Percentiles rank a stretch among this genome's conserved stretches.
These are phyloP conservation scores for Andrena dorsata DNA, from an alignment of 2,888 invertebrate genomes.

Conservation along the genomic window DNA sequence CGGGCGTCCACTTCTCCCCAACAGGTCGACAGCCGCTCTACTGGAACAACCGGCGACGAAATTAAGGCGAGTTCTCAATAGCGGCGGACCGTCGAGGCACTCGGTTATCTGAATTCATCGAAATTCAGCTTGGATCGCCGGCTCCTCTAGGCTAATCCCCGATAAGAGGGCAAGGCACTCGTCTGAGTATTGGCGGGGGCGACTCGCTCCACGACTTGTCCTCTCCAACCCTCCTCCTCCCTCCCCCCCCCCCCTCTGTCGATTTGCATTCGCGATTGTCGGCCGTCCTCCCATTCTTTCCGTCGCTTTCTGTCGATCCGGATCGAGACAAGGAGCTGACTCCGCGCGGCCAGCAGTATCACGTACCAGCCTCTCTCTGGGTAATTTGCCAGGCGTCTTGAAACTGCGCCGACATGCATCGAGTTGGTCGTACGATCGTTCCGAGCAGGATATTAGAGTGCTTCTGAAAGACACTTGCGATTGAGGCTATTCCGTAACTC, in stretches of 20 bases:
- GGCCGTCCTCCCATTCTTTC: constrained; percentile 25
- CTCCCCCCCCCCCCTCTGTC: neutral
- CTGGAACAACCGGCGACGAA: constrained; percentile 67
- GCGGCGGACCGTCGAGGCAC: constrained; percentile 49
- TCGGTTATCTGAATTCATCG: constrained; percentile 75
- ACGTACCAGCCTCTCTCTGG: constrained; percentile 29
- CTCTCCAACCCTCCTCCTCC: too few species aligned
- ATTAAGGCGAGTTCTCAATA: constrained; percentile 75
- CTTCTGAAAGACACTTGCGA: neutral
- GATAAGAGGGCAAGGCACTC: constrained; percentile 58
- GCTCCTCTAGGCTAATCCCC: constrained; percentile 64
- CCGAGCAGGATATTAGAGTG: neutral
- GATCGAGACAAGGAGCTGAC: constrained; percentile 1
- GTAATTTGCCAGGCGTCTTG: constrained; percentile 29
- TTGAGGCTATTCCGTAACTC: neutral
- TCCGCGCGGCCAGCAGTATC: constrained; percentile 33
- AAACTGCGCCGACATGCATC: neutral
- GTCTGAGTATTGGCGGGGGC: constrained; percentile 34
- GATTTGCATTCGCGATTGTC: constrained; percentile 66
- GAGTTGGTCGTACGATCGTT: neutral
- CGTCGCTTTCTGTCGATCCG: neutral
- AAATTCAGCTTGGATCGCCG: constrained; percentile 65
- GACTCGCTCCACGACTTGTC: constrained; percentile 27
- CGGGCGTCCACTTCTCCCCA: constrained; percentile 27
- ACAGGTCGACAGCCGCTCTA: constrained; percentile 64